Conservation (phyloP, 2,113 vertebrate genomes). For the Hippopotamus amphibius region DNA sequence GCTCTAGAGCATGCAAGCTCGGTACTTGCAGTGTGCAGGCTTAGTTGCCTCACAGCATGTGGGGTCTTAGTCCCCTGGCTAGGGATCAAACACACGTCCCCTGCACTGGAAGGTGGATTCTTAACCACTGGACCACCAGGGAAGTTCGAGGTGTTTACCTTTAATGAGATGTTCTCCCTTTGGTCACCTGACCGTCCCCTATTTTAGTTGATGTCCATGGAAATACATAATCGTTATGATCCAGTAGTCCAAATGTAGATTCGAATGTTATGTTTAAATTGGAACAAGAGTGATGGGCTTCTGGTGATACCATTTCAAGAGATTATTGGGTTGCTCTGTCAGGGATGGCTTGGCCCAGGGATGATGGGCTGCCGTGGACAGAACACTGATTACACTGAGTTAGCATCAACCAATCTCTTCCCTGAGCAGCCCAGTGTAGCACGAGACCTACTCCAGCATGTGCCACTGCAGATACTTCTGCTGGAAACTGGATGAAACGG, state of each 20-base stretch:
- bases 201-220: neutral
- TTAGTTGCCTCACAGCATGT: no score
- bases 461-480: neutral
- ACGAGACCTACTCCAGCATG: no score
- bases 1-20: no score
- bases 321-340: neutral
- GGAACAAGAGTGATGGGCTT: neutral
- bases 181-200: neutral
- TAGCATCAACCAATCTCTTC: neutral
- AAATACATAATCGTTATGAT: neutral
- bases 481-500: neutral
- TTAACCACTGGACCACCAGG: no score
- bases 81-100: no score
- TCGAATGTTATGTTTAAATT: neutral
- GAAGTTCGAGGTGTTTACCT: no score
- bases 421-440: fast-evolving
- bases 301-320: neutral
- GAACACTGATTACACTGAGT: neutral
- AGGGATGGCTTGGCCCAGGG: neutral
- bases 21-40: no score
- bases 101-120: no score
- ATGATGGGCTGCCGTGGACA: neutral
- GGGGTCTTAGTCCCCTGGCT: no score
- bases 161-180: neutral
- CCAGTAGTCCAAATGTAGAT: neutral